Conservation (phyloP, 2,113 vertebrate species). For the Cyphomyrus plagiostoma region DNA sequence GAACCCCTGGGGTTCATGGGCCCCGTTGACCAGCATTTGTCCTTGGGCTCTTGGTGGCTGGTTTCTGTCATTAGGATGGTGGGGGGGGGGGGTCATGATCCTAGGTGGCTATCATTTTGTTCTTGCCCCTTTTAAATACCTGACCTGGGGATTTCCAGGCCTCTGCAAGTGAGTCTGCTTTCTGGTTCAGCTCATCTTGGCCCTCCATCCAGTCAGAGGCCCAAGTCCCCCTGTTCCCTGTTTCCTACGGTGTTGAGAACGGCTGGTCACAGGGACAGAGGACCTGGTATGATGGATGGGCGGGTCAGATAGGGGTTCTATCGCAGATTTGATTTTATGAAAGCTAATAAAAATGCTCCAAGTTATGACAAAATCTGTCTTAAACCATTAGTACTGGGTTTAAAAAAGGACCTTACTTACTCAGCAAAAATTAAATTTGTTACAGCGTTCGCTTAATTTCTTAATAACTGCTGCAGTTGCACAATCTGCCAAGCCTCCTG, state of each 20-base stretch:
- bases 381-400: background rate
- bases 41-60: background rate
- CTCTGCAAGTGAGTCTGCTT: background rate
- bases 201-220: background rate
- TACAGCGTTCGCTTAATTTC: slow-evolving; percentile 18
- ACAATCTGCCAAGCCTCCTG: background rate
- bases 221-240: background rate
- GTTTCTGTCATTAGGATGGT: too few species aligned
- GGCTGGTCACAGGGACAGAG: background rate
- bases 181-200: background rate
- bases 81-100: background rate
- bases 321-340: background rate
- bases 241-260: background rate
- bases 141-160: background rate
- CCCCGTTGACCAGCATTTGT: background rate
- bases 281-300: background rate
- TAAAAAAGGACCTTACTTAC: background rate
- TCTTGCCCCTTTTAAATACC: background rate
- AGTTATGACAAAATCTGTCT: background rate
- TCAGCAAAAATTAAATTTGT: background rate
- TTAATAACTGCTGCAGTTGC: slow-evolving; percentile 30
- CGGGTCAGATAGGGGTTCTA: background rate
- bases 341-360: background rate
- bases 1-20: background rate
- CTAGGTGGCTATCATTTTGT: background rate